Base-by-base conservation (phyloP, 2,888 invertebrate species). In the Ichneumoninae sp. region DNA sequence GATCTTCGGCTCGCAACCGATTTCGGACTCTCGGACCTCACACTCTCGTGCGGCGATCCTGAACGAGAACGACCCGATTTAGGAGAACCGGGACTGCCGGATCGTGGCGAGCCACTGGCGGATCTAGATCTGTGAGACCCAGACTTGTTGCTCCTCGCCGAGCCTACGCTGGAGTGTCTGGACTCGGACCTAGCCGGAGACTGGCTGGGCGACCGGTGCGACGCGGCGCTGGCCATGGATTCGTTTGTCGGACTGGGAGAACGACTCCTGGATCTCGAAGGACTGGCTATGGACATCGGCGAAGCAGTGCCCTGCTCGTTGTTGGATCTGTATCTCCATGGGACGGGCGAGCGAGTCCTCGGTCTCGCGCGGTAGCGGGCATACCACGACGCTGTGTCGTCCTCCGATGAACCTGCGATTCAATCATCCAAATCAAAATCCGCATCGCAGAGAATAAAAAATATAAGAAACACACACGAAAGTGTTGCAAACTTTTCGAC, bases 401-500 rank as follows among this genome's bases (percentile, higher is more conserved):
- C 95, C 13, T 94, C 94, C 5, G 94, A 94, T 74, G 94, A 94
- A 76, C 93, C 94, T 93, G 66, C 3, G 13, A 62, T 82, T 71
- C 22, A 71, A 54, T 19, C 22, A n/a, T 75, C 19, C 8, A 40
- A 40, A 68, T 68, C 4, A 22, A 54, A 7, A 54, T 54, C 44
- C 16, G 16, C 44, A 47, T 4, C 0, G 13, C 44, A 16, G 3
- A 47, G 13, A 16, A 16, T 0, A 47, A 47, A 40, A 16, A 47
- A 40, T 40, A 10, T 40, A 0, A 3, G 0, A 10, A 40, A 6
- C 3, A 40, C 40, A 10, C 40, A 10, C 10, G 40, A 10, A 40
- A 40, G 3, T 10, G 8, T 40, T 10, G 40, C 0, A 40, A 40
- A 10, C 40, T 40, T 40, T 40, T 10, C 8, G 40, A 10, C 1